phyloP scores from a whole-genome alignment of 2,113 vertebrate genomes.

The Oreochromis tanganicae region DNA sequence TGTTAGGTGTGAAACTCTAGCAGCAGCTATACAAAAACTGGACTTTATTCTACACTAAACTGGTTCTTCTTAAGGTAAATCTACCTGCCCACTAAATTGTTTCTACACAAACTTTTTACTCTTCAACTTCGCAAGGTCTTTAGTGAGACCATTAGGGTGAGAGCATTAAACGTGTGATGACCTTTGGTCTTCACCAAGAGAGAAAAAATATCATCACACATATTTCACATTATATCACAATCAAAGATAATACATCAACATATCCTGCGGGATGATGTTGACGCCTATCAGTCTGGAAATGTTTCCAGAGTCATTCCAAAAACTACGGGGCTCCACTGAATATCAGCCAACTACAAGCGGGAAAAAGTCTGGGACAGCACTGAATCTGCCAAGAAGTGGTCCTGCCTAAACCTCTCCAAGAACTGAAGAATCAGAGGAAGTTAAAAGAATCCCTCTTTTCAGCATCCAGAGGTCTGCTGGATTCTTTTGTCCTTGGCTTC shows the following conservation, averaged over 20 bases:
- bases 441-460: neutral
- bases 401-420: slow-evolving; percentile 30
- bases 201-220: neutral
- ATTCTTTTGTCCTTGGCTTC: slow-evolving; percentile 11
- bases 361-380: slow-evolving; percentile 8
- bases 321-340: slow-evolving; percentile 28
- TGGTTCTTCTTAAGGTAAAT: neutral
- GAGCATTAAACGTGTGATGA: neutral
- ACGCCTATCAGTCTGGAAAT: slow-evolving; percentile 57
- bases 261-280: slow-evolving; percentile 29
- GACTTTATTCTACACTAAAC: neutral
- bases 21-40: neutral
- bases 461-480: neutral
- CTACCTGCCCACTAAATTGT: neutral
- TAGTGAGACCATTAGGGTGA: neutral
- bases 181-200: neutral
- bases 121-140: neutral
- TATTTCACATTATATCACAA: slow-evolving; percentile 2
- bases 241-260: slow-evolving; percentile 13
- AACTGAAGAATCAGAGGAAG: slow-evolving; percentile 10
- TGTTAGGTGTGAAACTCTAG: neutral
- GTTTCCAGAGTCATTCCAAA: slow-evolving; percentile 38
- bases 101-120: neutral
- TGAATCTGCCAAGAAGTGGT: slow-evolving; percentile 30
- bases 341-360: slow-evolving; percentile 16